phyloP scores from a whole-genome alignment of 2,888 invertebrate species.

The Cryptus viduatorius region DNA sequence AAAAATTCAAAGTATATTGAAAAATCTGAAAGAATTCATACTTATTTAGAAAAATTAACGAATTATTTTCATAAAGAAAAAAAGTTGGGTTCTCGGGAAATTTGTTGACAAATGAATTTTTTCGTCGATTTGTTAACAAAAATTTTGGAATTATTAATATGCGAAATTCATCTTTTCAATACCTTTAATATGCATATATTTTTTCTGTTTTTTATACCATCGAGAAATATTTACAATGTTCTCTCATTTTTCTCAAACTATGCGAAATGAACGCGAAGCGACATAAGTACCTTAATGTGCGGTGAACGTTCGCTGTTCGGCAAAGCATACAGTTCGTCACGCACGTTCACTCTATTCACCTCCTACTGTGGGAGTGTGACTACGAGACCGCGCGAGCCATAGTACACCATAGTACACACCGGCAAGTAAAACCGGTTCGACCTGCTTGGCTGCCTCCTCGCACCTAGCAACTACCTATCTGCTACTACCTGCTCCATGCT shows the following conservation, averaged over 20 bases:
- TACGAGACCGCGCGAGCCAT: slow-evolving; percentile 5
- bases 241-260: no score
- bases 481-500: slow-evolving; percentile 75
- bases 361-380: slow-evolving; percentile 48
- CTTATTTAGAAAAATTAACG: no score
- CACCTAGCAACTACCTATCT: slow-evolving; percentile 63
- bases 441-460: slow-evolving; percentile 61
- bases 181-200: no score
- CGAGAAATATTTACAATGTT: no score
- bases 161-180: no score
- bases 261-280: no score
- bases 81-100: neutral
- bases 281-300: neutral
- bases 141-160: no score
- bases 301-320: slow-evolving; percentile 6
- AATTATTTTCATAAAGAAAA: neutral
- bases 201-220: no score
- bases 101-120: no score
- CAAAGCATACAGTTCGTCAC: neutral
- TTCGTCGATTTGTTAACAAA: no score
- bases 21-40: no score
- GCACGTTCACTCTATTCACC: slow-evolving; percentile 36
- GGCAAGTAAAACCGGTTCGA: slow-evolving; percentile 68
- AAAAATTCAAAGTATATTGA: no score
- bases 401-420: slow-evolving; percentile 32